A percentile compares a stretch with the other conserved stretches of the same genome.
Evolutionary conservation across 2,113 vertebrate genomes (phyloP).

Genomic region (Psophia crepitans): DNA sequence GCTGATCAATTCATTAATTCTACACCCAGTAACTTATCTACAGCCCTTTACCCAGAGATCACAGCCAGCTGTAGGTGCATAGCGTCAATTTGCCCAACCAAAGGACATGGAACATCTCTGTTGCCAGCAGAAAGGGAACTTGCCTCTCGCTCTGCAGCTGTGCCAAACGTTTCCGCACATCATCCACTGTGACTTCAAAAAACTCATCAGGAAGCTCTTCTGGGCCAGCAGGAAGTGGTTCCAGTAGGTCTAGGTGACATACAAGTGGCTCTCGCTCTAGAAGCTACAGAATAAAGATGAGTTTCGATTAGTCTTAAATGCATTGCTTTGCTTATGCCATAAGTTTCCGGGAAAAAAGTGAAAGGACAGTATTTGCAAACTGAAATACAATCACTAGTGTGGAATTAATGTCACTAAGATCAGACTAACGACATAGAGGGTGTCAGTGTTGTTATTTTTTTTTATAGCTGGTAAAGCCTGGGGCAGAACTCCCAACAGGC

Average conservation of each 20-base stretch:
- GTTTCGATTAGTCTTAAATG: neutral
- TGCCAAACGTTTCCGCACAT: constrained; percentile 89
- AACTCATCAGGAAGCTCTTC: constrained; percentile 89
- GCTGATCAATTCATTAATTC: neutral
- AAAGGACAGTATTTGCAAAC: neutral
- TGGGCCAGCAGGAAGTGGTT: constrained; percentile 1
- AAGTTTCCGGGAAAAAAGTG: neutral
- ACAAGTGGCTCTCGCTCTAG: constrained; percentile 82
- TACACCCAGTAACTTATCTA: neutral
- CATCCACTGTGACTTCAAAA: constrained; percentile 94
- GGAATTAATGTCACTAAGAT: neutral
- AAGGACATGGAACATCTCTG: neutral
- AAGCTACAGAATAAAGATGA: constrained; percentile 40
- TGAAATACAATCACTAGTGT: neutral
- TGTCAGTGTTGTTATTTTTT: neutral
- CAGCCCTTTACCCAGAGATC: neutral
- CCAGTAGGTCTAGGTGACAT: constrained; percentile 82
- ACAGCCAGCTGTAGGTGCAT: neutral
- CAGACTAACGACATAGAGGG: neutral
- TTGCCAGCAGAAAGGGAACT: constrained; percentile 1
- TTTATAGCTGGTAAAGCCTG: neutral
- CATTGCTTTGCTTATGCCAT: neutral
- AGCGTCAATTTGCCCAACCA: neutral
- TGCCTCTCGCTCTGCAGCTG: constrained; percentile 94
- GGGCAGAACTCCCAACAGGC: neutral